Conservation (phyloP, 2,888 invertebrate genomes). For the Lepidochrysops patricia region DNA sequence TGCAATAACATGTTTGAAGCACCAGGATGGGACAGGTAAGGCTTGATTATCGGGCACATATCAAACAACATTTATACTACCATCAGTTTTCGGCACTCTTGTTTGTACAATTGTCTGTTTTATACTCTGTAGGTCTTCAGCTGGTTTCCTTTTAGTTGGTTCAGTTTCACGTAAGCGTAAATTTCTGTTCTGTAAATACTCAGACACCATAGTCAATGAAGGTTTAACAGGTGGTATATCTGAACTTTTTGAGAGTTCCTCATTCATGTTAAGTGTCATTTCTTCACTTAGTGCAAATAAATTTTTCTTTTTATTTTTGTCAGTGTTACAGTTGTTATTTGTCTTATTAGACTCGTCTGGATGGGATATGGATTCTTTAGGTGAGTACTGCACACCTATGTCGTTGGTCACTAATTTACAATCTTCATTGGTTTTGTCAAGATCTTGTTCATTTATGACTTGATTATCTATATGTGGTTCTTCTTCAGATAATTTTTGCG, state of each 20-base stretch:
- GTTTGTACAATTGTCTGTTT: slow-evolving; percentile 53
- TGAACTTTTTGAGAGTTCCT: slow-evolving; percentile 31
- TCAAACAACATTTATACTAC: slow-evolving; percentile 49
- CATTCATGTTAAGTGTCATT: slow-evolving; percentile 58
- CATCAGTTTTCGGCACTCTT: slow-evolving; percentile 45
- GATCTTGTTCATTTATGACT: slow-evolving; percentile 23
- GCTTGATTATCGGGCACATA: slow-evolving; percentile 55
- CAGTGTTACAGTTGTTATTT: slow-evolving; percentile 37
- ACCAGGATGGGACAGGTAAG: slow-evolving; percentile 56
- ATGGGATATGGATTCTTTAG: slow-evolving; percentile 46
- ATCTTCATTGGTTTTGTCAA: slow-evolving; percentile 25
- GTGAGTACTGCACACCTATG: slow-evolving; percentile 56
- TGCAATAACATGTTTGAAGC: slow-evolving; percentile 38
- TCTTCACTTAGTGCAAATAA: slow-evolving; percentile 63
- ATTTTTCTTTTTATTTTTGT: slow-evolving; percentile 43
- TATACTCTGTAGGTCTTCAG: slow-evolving; percentile 48
- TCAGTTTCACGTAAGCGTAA: slow-evolving; percentile 48
- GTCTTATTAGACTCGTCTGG: slow-evolving; percentile 40
- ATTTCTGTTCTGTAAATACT: slow-evolving; percentile 55
- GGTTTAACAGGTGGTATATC: slow-evolving; percentile 36
- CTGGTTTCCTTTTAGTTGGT: slow-evolving; percentile 32
- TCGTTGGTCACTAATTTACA: slow-evolving; percentile 35
- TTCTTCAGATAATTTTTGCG: slow-evolving; percentile 28
- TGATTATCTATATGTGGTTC: slow-evolving; percentile 19
- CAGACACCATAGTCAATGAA: slow-evolving; percentile 53